Conservation (phyloP, 1,140 invertebrate genomes). For the Heterodera carotae region DNA sequence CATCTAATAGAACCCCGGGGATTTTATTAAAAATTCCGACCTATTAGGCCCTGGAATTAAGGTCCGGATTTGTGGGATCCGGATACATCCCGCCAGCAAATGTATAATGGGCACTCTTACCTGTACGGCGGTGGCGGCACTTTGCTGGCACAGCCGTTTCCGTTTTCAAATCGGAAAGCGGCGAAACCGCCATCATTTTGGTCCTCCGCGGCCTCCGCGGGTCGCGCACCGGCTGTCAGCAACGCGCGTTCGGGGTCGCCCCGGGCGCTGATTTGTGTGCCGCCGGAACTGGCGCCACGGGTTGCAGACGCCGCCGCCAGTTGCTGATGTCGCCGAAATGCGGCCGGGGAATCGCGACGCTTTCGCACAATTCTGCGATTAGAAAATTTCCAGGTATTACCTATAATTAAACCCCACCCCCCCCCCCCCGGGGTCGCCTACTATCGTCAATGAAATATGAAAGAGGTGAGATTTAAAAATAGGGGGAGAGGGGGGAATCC, state of each 20-base stretch:
- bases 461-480: too few species aligned
- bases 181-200: background rate
- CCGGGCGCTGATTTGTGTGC: background rate
- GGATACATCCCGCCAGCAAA: too few species aligned
- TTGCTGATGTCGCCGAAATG: background rate
- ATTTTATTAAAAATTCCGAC: too few species aligned
- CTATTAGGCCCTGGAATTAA: too few species aligned
- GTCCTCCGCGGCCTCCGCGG: background rate
- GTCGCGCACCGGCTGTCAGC: background rate
- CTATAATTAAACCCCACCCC: too few species aligned
- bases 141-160: background rate
- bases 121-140: constrained; percentile 4
- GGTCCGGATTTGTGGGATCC: too few species aligned
- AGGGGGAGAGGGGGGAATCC: too few species aligned
- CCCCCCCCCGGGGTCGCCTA: too few species aligned
- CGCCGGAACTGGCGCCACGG: background rate
- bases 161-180: constrained; percentile 1
- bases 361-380: background rate
- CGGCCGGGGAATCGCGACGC: background rate
- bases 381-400: background rate
- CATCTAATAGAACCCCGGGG: too few species aligned
- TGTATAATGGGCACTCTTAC: background rate
- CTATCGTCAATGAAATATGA: too few species aligned
- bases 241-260: background rate
- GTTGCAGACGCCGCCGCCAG: background rate